Evolutionary conservation across 1,140 invertebrate species (phyloP), one percentile per base, ranked within the genome.

Genomic region (Cydia amplana): DNA sequence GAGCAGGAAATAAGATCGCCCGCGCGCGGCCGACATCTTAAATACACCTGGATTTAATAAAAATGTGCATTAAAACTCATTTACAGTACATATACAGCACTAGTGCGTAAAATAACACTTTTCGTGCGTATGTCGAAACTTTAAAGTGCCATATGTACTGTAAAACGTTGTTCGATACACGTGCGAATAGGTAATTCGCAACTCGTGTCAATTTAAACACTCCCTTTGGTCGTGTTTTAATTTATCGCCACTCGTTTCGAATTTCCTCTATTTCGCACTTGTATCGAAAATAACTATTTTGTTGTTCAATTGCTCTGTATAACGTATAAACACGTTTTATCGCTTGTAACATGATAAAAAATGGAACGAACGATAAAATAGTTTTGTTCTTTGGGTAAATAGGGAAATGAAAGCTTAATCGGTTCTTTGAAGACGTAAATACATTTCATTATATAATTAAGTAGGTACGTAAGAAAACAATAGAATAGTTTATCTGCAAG

Each of bases 1-100:
- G 65, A 43, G 9, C 65, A 28, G 64, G 23, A 64, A 70, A 70
- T 70, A 70, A 70, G 65, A 70, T 70, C 65, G 32, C 65, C 16
- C 18, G 32, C 36, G 36, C 65, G 16, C 16, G 14, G 14, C 65
- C 28, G 28, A 36, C 65, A 70, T 36, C 32, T 70, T 40, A 70
- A 70, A 1, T 36, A 36, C 16, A 36, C 18, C 28, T 36, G 64
- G 25, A 70, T 70, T 40, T 18, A 70, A 70, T 40, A 70, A 20
- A 40, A 70, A 5, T 43, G 65, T 18, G 32, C 32, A 36, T 70
- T 7, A 60, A 23, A 60, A 60, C 49, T 60, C 6, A 23, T 20
- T 60, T 20, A 20, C n/a, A n/a, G n/a, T n/a, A n/a, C n/a, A n/a
- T n/a, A n/a, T n/a, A n/a, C n/a, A n/a, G n/a, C n/a, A n/a, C n/a